These are phyloP conservation scores for Terebella lapidaria DNA, from an alignment of 2,888 invertebrate species.

Conservation along the genomic window DNA sequence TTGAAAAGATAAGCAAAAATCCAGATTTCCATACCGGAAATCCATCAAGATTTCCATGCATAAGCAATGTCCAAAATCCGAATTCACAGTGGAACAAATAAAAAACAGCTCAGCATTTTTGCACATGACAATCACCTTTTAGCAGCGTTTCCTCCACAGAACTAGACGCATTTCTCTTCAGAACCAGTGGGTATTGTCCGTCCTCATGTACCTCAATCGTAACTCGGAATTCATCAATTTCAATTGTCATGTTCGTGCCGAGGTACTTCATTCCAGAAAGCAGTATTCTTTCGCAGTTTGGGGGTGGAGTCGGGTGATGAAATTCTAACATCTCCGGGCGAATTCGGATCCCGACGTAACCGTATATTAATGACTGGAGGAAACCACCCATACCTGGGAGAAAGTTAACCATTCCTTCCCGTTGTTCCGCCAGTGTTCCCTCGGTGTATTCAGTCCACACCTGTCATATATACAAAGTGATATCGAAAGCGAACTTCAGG, in stretches of 20 bases:
- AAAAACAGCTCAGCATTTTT: too few species aligned
- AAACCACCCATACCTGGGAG: slow-evolving; percentile 30
- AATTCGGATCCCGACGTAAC: slow-evolving; percentile 28
- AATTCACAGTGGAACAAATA: too few species aligned
- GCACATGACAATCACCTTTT: too few species aligned
- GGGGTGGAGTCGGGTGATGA: slow-evolving; percentile 27
- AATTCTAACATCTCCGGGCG: slow-evolving; percentile 28
- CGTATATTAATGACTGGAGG: slow-evolving; percentile 29
- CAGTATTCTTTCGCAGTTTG: slow-evolving; percentile 13
- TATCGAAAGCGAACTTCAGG: too few species aligned
- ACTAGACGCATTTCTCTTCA: slow-evolving; percentile 17
- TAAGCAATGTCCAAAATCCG: too few species aligned
- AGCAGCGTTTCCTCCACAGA: slow-evolving; percentile 14
- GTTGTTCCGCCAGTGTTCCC: slow-evolving; percentile 13
- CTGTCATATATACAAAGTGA: too few species aligned
- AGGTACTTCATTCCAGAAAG: slow-evolving; percentile 24
- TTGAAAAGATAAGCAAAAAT: too few species aligned
- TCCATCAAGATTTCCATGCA: too few species aligned
- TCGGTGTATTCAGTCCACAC: slow-evolving; percentile 30
- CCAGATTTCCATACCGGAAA: too few species aligned
- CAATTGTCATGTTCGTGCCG: slow-evolving; percentile 19
- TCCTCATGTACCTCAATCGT: slow-evolving; percentile 7
- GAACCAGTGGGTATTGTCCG: slow-evolving; percentile 16
- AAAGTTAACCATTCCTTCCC: slow-evolving; percentile 25
- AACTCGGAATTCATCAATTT: slow-evolving; percentile 14